phyloP scores from a whole-genome alignment of 2,797 vertebrate species.

The Gadopsis marmoratus region DNA sequence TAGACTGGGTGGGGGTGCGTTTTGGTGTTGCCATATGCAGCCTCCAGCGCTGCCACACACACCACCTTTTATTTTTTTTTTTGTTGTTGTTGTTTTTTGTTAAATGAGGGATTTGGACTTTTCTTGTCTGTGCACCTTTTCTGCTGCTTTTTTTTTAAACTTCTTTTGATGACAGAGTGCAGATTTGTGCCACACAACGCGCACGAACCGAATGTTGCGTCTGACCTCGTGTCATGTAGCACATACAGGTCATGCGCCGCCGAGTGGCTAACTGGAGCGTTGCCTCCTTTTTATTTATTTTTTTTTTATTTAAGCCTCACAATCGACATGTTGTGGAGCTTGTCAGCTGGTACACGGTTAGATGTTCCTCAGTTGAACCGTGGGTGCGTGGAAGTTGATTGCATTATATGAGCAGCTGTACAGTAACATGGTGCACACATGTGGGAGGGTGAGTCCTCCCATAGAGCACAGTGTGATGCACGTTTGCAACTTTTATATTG shows the following conservation, averaged over 20 bases:
- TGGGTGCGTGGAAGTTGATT: not conserved
- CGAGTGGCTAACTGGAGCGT: conserved; percentile 59
- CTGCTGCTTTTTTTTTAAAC: too few relatives aligned
- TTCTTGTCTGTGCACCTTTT: too few relatives aligned
- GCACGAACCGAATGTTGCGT: conserved; percentile 5
- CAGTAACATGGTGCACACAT: not conserved
- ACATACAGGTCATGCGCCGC: conserved; percentile 69
- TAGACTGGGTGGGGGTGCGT: conserved; percentile 83
- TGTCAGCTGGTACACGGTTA: accelerated
- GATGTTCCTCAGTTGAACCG: not conserved
- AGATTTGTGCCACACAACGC: not conserved
- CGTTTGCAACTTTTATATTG: conserved; percentile 55
- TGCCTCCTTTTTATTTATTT: conserved; percentile 2
- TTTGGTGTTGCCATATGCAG: conserved; percentile 84
- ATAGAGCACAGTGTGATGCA: conserved; percentile 63
- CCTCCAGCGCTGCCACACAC: conserved; percentile 68
- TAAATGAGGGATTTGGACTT: not conserved
- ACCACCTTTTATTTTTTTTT: conserved; percentile 62
- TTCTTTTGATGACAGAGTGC: not conserved
- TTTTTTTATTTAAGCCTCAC: not conserved
- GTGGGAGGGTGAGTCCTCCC: not conserved
- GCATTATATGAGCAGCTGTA: not conserved
- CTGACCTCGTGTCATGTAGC: conserved; percentile 72
- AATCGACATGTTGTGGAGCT: not conserved
- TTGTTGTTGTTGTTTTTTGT: too few relatives aligned